Evolutionary conservation across 64 coral and sea anemone genomes (phyloP), one percentile per base, ranked within the genome.

Genomic region (Stylophora pistillata): DNA sequence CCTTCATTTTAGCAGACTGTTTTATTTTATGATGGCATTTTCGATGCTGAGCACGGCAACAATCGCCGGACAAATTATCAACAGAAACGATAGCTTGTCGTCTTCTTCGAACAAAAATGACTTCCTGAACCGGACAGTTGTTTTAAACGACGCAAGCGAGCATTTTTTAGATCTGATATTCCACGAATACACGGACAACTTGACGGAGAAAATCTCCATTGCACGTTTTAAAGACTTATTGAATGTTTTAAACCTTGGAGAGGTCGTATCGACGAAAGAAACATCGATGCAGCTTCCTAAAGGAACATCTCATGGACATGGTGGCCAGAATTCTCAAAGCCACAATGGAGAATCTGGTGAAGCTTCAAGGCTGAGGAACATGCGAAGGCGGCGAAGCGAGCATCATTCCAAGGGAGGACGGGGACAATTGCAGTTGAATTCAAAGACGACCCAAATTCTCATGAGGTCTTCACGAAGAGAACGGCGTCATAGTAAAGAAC

Each of bases 131-230:
- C 66, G 62, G 28, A 68, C 80, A 13, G 80, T 84, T 10, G 21
- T 70, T 84, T 84, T 84, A 68, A 84, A 84, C 13, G 10, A 23
- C 13, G 80, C 80, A n/a, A 84, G 80, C 33, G 60, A 68, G 28
- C 62, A 53, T 53, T 84, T 53, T 21, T 84, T 84, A 63, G 62
- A 60, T 4, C 12, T 84, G 60, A 84, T 84, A 68, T 84, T 84
- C 69, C 15, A 84, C 13, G 60, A 84, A 9, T 84, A 70, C 58
- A 69, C 80, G 60, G 80, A 84, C 17, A 84, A 84, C 28, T 53
- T 34, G 9, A 84, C 80, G 3, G 34, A 41, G 15, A 68, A n/a
- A 70, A 84, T 84, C 62, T 84, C 80, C 80, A 31, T 34, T 53
- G n/a, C 32, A 53, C 32, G 80, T 37, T 84, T 84, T 53, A 55